phyloP scores from a whole-genome alignment of 1,140 invertebrate species.

The Tyrophagus putrescentiae region DNA sequence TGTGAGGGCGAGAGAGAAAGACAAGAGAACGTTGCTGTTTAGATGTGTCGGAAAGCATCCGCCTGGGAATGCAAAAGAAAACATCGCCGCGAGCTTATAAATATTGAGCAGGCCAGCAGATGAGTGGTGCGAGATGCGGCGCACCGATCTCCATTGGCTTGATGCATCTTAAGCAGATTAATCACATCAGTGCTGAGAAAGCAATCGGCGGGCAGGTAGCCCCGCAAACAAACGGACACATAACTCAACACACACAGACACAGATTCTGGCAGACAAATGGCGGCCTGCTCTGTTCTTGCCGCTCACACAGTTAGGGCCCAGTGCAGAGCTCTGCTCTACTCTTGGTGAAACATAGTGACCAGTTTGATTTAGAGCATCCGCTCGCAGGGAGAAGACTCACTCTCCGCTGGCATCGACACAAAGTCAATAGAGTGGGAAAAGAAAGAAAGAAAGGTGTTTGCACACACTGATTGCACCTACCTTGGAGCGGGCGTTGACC shows the following conservation, averaged over 20 bases:
- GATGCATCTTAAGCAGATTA: constrained; percentile 12
- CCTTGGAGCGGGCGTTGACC: not conserved
- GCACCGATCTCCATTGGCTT: not conserved
- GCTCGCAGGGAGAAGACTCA: too few relatives aligned
- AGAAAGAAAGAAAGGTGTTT: not conserved
- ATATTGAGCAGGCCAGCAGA: not conserved
- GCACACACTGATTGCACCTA: not conserved
- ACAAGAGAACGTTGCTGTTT: too few relatives aligned
- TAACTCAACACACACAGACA: not conserved
- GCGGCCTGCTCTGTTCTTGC: too few relatives aligned
- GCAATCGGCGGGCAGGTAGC: not conserved
- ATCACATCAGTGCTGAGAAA: constrained; percentile 3
- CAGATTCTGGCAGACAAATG: too few relatives aligned
- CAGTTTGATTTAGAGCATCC: too few relatives aligned
- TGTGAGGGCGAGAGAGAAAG: too few relatives aligned
- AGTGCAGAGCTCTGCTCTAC: too few relatives aligned
- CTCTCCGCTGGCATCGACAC: not conserved
- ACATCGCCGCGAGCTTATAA: constrained; percentile 12
- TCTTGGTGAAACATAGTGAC: too few relatives aligned
- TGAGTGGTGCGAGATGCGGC: not conserved
- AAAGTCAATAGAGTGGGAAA: not conserved
- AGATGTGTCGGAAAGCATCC: constrained; percentile 1
- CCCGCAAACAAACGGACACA: not conserved
- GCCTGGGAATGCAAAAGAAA: constrained; percentile 3
- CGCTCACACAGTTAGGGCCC: too few relatives aligned